Evolutionary conservation across 1,140 invertebrate species (phyloP), one percentile per base, ranked within the genome.

Genomic region (Lysiphlebus fabarum): DNA sequence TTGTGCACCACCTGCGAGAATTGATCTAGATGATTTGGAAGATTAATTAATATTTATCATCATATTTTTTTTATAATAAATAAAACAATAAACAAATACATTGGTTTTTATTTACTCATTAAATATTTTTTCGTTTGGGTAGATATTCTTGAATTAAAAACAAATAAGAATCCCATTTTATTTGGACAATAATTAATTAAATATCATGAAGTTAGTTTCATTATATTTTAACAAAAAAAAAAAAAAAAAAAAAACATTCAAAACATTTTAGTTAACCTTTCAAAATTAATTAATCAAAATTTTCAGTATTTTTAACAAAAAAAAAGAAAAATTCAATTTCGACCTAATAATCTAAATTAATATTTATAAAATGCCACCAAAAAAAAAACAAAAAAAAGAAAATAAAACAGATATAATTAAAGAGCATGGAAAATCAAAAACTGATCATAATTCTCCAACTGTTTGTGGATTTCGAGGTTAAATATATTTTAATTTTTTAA

Each of bases 21-120:
- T 69, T n/a, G 61, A 69, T 26, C 41, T 72, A n/a, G 71, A 67
- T 12, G 56, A 67, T 7, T 12, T 63, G 1, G 72, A 78, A 34
- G 67, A 73, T 11, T 60, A 67, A 59, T 70, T 17, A 17, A 1
- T 17, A 17, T 17, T 17, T 1, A 17, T 17, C 17, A 17, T 17
- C 3, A 17, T 26, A 69, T 47, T 55, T 26, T 47, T 36, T 47
- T 51, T 47, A 55, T 45, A 40, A 33, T 47, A 42, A 26, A 48
- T 53, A 55, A 53, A 49, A 57, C 49, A 49, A 40, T 7, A 17
- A 17, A 17, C 17, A 17, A 17, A 17, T n/a, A n/a, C n/a, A n/a
- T n/a, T n/a, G n/a, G n/a, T n/a, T n/a, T n/a, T n/a, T n/a, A n/a
- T n/a, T n/a, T n/a, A n/a, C 1, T 17, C 1, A 17, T 17, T 17